Evolutionary conservation across 2,797 vertebrate species (phyloP), one percentile per base, ranked within the genome.

Genomic region (Channa striata): DNA sequence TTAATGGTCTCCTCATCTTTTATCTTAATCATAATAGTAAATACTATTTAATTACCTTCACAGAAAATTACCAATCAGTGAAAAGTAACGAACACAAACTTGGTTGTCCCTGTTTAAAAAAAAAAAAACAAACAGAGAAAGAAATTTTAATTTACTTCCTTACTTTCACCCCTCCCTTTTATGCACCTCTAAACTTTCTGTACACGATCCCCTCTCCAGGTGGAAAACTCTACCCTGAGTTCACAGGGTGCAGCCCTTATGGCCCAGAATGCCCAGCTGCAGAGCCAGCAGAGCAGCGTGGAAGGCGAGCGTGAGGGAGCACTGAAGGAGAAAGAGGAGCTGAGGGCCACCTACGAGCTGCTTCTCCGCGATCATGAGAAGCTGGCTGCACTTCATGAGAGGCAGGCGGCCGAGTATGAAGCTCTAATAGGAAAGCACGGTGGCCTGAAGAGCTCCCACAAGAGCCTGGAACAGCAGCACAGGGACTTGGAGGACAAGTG

Each of bases 311-410:
- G 95, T 0, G 97, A 99, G 58, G 90, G 91, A 1, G 91, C 95
- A 1, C 86, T 96, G 44, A 96, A 92, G 68, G 97, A 99, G 19
- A 94, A 94, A 12, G 97, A 99, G 82, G 98, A 99, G 19, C 90
- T 98, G 43, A 95, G 96, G 64, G 89, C 92, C 11, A 92, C 96
- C n/a, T 97, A 98, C n/a, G 97, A 99, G 86, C 91, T 96, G 16
- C 94, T 99, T 68, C 93, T 99, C 42, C 95, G 95, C 40, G 97
- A 99, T 82, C 97, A 99, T 30, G 97, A 99, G 87, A 98, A 96
- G 74, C 89, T 99, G 82, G 97, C 97, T 5, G 96, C 95, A 8
- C 95, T 99, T 58, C 97, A 99, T 8, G 97, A 99, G 80, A 94
- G 95, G 21, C 98, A 99, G 80, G 98, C 97, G 0, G 80, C 89